Conservation (phyloP, 2,797 vertebrate species). For the Spinibarbus caldwelli region DNA sequence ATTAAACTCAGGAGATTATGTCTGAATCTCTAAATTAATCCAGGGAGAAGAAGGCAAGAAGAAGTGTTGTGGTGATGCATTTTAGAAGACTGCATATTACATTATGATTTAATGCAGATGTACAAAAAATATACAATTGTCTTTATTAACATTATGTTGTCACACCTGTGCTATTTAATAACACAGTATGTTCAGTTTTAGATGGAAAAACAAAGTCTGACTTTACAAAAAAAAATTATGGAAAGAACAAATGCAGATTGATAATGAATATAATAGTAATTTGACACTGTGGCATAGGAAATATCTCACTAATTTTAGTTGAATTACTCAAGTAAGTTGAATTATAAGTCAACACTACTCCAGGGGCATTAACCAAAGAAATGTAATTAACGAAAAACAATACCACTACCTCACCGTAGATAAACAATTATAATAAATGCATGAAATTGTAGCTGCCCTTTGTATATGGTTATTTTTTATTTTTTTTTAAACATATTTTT, state of each 20-base stretch:
- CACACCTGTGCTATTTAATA: background rate
- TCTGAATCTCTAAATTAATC: slow-evolving; percentile 39
- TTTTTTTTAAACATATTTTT: no score
- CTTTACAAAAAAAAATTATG: background rate
- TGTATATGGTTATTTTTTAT: no score
- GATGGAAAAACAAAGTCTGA: slow-evolving; percentile 1
- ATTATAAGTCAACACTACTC: background rate
- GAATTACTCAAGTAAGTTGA: background rate
- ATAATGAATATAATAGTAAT: background rate
- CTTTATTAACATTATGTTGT: background rate
- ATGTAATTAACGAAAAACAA: background rate
- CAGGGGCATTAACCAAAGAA: background rate
- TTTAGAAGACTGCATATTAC: slow-evolving; percentile 37
- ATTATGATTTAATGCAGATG: slow-evolving; percentile 39
- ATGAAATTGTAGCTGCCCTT: background rate
- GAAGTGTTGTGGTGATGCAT: slow-evolving; percentile 37
- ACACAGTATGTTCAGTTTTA: background rate
- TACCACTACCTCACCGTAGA: background rate
- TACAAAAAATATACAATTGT: background rate
- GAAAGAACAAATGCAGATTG: background rate
- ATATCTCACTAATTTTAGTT: background rate
- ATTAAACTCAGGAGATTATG: slow-evolving; percentile 53
- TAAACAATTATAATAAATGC: background rate
- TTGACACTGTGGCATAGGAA: background rate
- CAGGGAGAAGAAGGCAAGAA: slow-evolving; percentile 3